phyloP scores from a whole-genome alignment of 2,888 invertebrate genomes.

The Loripinus fragilis region DNA sequence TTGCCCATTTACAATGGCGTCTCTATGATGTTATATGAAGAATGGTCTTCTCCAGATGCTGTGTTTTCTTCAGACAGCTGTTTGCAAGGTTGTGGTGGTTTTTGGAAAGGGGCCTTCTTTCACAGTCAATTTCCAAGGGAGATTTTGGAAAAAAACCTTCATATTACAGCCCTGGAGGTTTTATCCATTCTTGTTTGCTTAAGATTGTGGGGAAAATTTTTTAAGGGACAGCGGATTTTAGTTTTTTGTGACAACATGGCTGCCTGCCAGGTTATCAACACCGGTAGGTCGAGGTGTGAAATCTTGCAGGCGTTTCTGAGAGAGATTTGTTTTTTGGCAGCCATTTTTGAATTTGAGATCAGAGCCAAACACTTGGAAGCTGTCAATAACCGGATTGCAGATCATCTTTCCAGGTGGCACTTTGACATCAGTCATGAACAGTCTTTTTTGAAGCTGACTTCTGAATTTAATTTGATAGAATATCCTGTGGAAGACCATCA shows the following conservation, averaged over 20 bases:
- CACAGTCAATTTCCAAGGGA: neutral
- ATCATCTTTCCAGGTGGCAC: neutral
- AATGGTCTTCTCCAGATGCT: constrained; percentile 24
- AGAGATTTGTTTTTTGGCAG: neutral
- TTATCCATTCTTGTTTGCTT: constrained; percentile 16
- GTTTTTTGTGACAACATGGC: neutral
- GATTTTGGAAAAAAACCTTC: neutral
- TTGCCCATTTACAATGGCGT: constrained; percentile 11
- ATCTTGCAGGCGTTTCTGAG: neutral
- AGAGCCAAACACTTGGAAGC: neutral
- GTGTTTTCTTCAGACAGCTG: constrained; percentile 18
- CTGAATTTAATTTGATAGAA: neutral
- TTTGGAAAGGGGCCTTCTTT: neutral
- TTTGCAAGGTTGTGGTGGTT: constrained; percentile 16
- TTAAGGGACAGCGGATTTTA: neutral
- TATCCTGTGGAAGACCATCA: neutral
- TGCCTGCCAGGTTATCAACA: neutral
- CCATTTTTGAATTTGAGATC: neutral
- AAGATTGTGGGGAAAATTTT: neutral
- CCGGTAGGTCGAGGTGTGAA: neutral
- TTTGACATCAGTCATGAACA: neutral
- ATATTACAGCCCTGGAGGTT: constrained; percentile 10
- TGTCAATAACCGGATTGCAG: neutral
- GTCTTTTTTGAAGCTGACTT: neutral
- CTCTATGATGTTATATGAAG: constrained; percentile 6